Evolutionary conservation across 2,888 invertebrate species (phyloP).

Genomic region (Callyntrura sp.): DNA sequence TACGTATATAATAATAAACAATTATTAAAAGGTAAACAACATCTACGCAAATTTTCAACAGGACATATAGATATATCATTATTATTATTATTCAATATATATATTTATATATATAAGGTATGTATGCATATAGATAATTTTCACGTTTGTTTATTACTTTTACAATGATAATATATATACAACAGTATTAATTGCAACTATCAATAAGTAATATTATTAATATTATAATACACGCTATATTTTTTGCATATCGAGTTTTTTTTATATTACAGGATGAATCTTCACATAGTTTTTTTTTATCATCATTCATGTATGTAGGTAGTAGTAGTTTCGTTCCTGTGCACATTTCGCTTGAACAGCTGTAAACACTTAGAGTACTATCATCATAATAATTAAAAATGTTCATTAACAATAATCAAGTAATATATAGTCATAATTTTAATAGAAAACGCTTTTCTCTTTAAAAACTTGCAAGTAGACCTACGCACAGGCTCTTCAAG

Average conservation of each 20-base stretch:
- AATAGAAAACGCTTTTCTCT: constrained; percentile 25
- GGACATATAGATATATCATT: constrained; percentile 57
- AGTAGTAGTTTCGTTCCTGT: constrained; percentile 14
- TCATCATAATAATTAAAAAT: no score
- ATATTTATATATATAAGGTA: constrained; percentile 23
- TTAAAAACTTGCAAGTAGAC: neutral
- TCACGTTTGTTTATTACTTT: constrained; percentile 19
- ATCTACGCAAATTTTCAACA: constrained; percentile 64
- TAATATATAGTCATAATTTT: neutral
- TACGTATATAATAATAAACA: constrained; percentile 28
- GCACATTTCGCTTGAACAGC: constrained; percentile 17
- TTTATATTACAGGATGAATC: constrained; percentile 34
- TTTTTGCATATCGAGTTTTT: no score
- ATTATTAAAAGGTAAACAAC: constrained; percentile 60
- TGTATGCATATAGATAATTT: constrained; percentile 40
- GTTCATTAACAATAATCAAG: constrained; percentile 11
- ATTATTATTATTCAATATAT: neutral
- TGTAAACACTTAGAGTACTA: neutral
- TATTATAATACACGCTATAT: neutral
- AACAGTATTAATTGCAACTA: constrained; percentile 14
- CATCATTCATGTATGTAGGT: constrained; percentile 8
- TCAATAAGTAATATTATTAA: neutral
- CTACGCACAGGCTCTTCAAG: neutral
- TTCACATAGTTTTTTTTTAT: neutral
- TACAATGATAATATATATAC: constrained; percentile 33